A percentile compares a stretch with the other conserved stretches of the same genome.
phyloP scores from a whole-genome alignment of 2,797 vertebrate species.

The Trachurus trachurus region DNA sequence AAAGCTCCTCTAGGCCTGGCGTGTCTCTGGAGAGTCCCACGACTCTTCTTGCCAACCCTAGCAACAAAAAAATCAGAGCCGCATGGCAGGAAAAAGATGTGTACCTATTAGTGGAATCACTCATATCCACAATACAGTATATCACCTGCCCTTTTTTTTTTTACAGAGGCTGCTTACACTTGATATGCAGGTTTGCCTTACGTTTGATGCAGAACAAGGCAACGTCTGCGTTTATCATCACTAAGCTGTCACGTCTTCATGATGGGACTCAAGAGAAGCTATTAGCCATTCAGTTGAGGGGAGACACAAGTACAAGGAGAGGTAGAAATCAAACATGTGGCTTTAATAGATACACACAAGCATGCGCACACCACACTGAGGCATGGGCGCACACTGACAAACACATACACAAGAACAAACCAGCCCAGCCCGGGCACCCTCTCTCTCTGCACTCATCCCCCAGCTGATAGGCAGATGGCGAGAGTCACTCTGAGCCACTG shows the following conservation, averaged over 20 bases:
- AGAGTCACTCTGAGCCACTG: conserved; percentile 93
- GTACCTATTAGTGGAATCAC: conserved; percentile 73
- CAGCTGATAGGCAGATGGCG: conserved; percentile 99
- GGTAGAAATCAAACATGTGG: conserved; percentile 93
- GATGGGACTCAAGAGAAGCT: conserved; percentile 92
- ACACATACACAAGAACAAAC: conserved; percentile 48
- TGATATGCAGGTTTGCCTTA: conserved; percentile 80
- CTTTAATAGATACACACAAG: conserved; percentile 88
- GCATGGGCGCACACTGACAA: conserved; percentile 45
- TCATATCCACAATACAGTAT: conserved; percentile 57
- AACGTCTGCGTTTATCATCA: conserved; percentile 93
- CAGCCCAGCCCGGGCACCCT: conserved; percentile 80
- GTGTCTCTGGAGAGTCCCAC: conserved; percentile 74
- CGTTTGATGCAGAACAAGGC: conserved; percentile 89
- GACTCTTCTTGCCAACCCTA: conserved; percentile 62
- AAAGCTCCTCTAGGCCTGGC: conserved; percentile 76
- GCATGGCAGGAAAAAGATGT: conserved; percentile 59
- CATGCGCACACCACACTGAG: conserved; percentile 13
- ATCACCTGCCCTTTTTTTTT: conserved; percentile 63
- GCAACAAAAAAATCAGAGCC: conserved; percentile 72
- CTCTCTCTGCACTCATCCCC: conserved; percentile 90
- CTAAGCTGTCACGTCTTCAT: conserved; percentile 91
- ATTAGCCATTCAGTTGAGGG: conserved; percentile 93
- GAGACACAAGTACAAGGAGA: conserved; percentile 88
- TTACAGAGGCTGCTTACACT: conserved; percentile 53